Evolutionary conservation across 2,888 invertebrate genomes (phyloP).

Genomic region (Caenorhabditis parvicauda): DNA sequence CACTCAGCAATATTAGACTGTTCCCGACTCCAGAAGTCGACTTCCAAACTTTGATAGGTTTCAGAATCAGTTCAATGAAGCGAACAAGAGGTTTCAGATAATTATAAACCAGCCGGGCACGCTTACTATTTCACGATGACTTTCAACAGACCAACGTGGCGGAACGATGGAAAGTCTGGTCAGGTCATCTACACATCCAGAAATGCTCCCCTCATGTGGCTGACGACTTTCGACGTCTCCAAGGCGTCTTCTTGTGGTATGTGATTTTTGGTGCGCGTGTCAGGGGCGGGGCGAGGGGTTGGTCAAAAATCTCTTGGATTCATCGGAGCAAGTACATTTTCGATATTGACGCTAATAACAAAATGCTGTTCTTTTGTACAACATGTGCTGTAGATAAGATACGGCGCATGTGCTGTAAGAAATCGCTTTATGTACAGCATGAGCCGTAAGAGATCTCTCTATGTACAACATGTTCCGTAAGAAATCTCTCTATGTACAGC

Average conservation of each 20-base stretch:
- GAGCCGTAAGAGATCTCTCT: no score
- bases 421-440: no score
- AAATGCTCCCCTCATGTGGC: slow-evolving; percentile 39
- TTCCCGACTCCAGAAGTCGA: slow-evolving; percentile 28
- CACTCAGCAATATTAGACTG: slow-evolving; percentile 28
- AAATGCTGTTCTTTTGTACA: not conserved
- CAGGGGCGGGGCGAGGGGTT: not conserved
- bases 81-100: slow-evolving; percentile 26
- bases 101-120: slow-evolving; percentile 39
- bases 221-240: slow-evolving; percentile 46
- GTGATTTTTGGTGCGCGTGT: not conserved
- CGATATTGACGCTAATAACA: not conserved
- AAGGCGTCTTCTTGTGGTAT: slow-evolving; percentile 32
- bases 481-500: no score
- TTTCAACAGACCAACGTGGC: slow-evolving; percentile 44
- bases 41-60: slow-evolving; percentile 22
- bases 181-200: slow-evolving; percentile 37
- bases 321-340: not conserved
- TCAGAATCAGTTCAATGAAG: not conserved
- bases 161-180: slow-evolving; percentile 36
- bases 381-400: no score
- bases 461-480: no score
- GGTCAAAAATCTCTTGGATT: not conserved
- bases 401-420: no score
- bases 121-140: slow-evolving; percentile 50